Base-by-base conservation (phyloP, 2,888 invertebrate species). In the Zaprionus obscuricornis region DNA sequence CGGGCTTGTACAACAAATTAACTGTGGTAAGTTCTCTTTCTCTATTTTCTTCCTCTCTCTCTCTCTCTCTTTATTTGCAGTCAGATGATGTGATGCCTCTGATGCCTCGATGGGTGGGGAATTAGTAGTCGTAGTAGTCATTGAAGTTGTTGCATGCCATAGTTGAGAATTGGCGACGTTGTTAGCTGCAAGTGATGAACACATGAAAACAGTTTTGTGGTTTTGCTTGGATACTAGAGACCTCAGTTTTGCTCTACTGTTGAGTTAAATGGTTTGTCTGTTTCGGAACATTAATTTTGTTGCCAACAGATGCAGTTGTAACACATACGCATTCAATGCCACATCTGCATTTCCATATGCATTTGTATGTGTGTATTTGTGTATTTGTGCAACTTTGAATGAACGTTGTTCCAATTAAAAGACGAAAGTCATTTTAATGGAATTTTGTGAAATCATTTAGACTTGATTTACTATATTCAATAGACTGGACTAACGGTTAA, bases 251-350 rank as follows among this genome's bases (percentile, higher is more conserved):
- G n/a, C n/a, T n/a, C n/a, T n/a, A n/a, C 45, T 62, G 56, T 57
- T 64, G 73, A 60, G 77, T 76, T 79, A 76, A 77, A 79, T 77
- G 81, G 77, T 81, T 73, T 84, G 81, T 77, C 77, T 77, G 84
- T 81, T 84, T 76, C 58, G 56, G 74, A 84, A 76, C 77, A 81
- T 84, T 77, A 81, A 84, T 77, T 77, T 76, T 66, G 62, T 51
- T 62, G 64, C 57, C 47, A 52, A 51, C 40, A 51, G 52, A 55
- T 47, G 59, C 54, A 57, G 22, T 31, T 5, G 14, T 3, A 20
- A 47, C 6, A 26, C 36, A 14, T 13, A 16, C 8, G 14, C 8
- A n/a, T n/a, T 40, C n/a, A 42, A 37, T 49, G 33, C 26, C 10
- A 16, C 10, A 46, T 42, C n/a, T n/a, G n/a, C n/a, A n/a, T n/a